Base-by-base conservation (phyloP, 2,797 vertebrate species). In the Coregonus suidteri region DNA sequence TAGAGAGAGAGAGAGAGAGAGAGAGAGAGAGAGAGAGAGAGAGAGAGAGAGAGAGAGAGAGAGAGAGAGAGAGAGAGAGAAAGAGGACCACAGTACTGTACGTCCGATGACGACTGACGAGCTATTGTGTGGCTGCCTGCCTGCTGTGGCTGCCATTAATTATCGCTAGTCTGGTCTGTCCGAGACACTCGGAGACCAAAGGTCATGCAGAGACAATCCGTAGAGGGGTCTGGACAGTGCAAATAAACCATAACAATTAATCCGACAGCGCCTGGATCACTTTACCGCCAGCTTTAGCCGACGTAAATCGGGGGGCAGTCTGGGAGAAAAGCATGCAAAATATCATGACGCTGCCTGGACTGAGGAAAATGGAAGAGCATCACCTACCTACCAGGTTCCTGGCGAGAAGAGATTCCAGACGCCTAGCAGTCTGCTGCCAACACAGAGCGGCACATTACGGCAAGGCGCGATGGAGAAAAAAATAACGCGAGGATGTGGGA, bases 301-400 rank as follows among this genome's bases (percentile, higher is more conserved):
- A 87, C 79, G 79, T 81, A 85, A 84, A 90, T 78, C 84, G 85
- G 84, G 84, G 83, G 78, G 75, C 64, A 20, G 9, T 71, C 74
- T 37, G 13, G 75, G 64, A 83, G 84, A 62, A 82, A 88, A 83
- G 78, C 88, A 89, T 90, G 87, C 86, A 88, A 35, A 81, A 82
- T 80, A 81, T 84, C 72, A 83, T 84, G 73, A 81, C 70, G 75
- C 74, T 81, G 71, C 87, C 65, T 79, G 82, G 83, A 88, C 80
- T 79, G 79, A 72, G 83, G 79, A 89, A 91, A 79, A 92, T 77
- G 82, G 83, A 94, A 90, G 13, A 75, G 81, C 86, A 93, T 95
- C 90, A 90, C 91, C 93, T 62, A 97, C 96, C 96, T 98, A 98
- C 96, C 97, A 92, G 95, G 92, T 90, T 96, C 95, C 95, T 90